These are phyloP conservation scores for Druon quercuslanigerum DNA, from an alignment of 1,140 invertebrate genomes.

Conservation along the genomic window DNA sequence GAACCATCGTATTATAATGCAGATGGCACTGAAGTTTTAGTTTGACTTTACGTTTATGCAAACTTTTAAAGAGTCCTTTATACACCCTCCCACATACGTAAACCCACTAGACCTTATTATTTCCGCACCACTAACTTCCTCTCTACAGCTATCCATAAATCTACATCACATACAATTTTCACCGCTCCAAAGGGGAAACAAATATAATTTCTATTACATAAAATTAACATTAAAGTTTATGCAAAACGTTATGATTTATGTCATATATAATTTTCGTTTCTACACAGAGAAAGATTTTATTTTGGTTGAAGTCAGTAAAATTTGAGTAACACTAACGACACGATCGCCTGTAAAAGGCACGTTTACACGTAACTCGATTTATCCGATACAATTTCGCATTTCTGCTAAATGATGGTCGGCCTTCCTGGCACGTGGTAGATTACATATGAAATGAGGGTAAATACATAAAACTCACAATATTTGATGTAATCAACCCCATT, in stretches of 20 bases:
- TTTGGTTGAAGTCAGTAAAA: background rate
- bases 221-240: too few relatives aligned
- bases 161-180: conserved; percentile 38
- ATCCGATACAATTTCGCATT: conserved; percentile 29
- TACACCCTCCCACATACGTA: conserved; percentile 11
- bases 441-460: background rate
- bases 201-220: too few relatives aligned
- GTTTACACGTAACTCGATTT: conserved; percentile 20
- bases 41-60: conserved; percentile 54
- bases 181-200: background rate
- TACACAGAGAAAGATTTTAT: background rate
- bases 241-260: too few relatives aligned
- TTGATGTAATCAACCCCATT: background rate
- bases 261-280: too few relatives aligned
- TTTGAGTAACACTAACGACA: conserved; percentile 17
- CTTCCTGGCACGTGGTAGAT: background rate
- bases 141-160: conserved; percentile 38
- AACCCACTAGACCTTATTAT: conserved; percentile 37
- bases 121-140: conserved; percentile 32
- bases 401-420: background rate
- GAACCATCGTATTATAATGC: conserved; percentile 53
- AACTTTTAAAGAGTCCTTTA: conserved; percentile 50
- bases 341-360: conserved; percentile 34
- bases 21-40: conserved; percentile 54
- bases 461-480: conserved; percentile 5